Base-by-base conservation (phyloP, 2,888 invertebrate genomes). In the Dynastes maya region DNA sequence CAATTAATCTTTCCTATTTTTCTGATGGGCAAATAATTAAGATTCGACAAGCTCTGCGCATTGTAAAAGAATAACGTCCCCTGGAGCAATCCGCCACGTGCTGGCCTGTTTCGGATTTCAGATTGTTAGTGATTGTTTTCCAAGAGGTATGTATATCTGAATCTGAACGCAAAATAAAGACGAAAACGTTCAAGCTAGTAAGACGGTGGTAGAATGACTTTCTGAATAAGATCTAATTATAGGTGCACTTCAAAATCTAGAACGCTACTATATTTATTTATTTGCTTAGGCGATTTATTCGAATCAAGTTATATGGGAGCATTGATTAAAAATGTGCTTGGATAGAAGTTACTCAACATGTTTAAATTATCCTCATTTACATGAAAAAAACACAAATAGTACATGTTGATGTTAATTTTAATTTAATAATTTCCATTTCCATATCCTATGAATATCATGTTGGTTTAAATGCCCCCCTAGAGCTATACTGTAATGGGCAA, bases 151-250 rank as follows among this genome's bases (percentile, higher is more conserved):
- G 32, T 32, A 32, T 32, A 32, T 37, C 22, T 32, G 61, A 16
- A 49, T 68, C 27, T 68, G n/a, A 29, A 11, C 29, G 49, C 49
- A 27, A 68, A 68, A 68, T 27, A 27, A 0, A 51, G 8, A 68
- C 68, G 68, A 68, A 29, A 51, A 49, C 51, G 67, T 49, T 9
- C 11, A 51, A 16, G 9, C 49, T 68, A 68, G 51, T 68, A 68
- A 51, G 37, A 40, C 27, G 2, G 32, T 37, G 32, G 68, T 51
- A 29, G 13, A 51, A 68, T 40, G 51, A 58, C 58, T 61, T 53
- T 53, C 55, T 58, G 55, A 58, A 58, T 58, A 58, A 72, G 58
- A 37, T 58, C 72, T 72, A 72, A 72, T 72, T 72, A 72, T 72
- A 72, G 40, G 58, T 40, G 40, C 58, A 72, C 72, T 55, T 72